Conservation (phyloP, 2,888 invertebrate species). For the Chrysodeixis includens region DNA sequence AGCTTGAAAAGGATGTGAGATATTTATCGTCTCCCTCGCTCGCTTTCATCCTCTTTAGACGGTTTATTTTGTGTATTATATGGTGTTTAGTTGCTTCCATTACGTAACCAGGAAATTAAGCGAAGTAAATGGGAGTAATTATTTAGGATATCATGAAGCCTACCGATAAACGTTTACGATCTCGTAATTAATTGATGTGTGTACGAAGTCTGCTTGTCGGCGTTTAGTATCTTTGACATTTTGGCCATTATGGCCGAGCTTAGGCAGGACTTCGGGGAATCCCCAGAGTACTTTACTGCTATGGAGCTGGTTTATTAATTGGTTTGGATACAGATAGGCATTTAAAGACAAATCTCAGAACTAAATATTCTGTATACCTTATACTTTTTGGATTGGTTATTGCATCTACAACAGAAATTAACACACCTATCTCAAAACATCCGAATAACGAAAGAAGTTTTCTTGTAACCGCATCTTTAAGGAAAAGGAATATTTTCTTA, state of each 20-base stretch:
- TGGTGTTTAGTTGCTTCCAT: constrained; percentile 44
- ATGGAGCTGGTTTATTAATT: not conserved
- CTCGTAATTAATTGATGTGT: constrained; percentile 49
- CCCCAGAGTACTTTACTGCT: not conserved
- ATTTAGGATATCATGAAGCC: constrained; percentile 57
- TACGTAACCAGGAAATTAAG: constrained; percentile 52
- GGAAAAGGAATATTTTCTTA: constrained; percentile 9
- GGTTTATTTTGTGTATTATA: constrained; percentile 26
- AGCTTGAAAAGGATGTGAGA: constrained; percentile 9
- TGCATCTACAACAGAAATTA: too few species aligned
- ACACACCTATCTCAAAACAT: too few species aligned
- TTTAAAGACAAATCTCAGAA: too few species aligned
- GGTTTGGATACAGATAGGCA: too few species aligned
- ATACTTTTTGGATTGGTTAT: too few species aligned
- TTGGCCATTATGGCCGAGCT: constrained; percentile 5
- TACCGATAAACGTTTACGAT: constrained; percentile 52
- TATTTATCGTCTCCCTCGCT: constrained; percentile 6
- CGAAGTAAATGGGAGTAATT: constrained; percentile 48
- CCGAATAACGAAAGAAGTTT: not conserved
- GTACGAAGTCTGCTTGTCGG: constrained; percentile 11
- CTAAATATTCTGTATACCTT: too few species aligned
- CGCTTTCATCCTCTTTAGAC: not conserved
- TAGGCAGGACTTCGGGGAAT: not conserved
- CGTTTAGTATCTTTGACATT: not conserved
- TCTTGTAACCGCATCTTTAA: constrained; percentile 1